phyloP scores from a whole-genome alignment of 2,797 vertebrate species.

The Gallinago nigripennis region DNA sequence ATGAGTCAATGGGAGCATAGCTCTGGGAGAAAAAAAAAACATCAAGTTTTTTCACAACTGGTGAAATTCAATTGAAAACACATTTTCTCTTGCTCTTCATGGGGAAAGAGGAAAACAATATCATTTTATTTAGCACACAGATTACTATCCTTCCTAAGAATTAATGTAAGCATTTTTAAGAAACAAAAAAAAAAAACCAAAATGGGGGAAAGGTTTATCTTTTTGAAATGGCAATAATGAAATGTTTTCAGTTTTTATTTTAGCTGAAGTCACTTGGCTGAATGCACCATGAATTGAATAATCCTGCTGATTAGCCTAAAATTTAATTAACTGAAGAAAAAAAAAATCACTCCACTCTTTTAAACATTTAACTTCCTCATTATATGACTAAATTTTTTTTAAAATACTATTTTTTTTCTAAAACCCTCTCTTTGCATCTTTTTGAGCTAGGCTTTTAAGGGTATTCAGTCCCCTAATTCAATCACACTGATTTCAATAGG shows the following conservation, averaged over 20 bases:
- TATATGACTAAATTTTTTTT: not conserved
- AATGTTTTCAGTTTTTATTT: not conserved
- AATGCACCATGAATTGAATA: not conserved
- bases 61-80: not conserved
- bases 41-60: not conserved
- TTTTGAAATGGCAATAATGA: not conserved
- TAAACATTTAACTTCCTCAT: not conserved
- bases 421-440: not conserved
- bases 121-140: not conserved
- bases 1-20: not conserved
- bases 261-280: not conserved
- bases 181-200: not conserved
- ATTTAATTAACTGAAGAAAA: conserved; percentile 24
- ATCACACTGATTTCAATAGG: conserved; percentile 34
- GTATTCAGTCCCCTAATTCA: conserved; percentile 39
- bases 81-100: not conserved
- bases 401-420: not conserved
- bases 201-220: not conserved
- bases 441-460: not conserved
- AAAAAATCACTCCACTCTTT: not conserved
- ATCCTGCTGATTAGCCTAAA: conserved; percentile 20
- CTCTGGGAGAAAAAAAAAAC: not conserved
- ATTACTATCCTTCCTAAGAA: not conserved
- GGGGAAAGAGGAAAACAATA: not conserved
- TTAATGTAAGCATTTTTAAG: not conserved